These are phyloP conservation scores for Neolamprologus ventralis DNA, from an alignment of 2,113 vertebrate species.

Conservation along the genomic window DNA sequence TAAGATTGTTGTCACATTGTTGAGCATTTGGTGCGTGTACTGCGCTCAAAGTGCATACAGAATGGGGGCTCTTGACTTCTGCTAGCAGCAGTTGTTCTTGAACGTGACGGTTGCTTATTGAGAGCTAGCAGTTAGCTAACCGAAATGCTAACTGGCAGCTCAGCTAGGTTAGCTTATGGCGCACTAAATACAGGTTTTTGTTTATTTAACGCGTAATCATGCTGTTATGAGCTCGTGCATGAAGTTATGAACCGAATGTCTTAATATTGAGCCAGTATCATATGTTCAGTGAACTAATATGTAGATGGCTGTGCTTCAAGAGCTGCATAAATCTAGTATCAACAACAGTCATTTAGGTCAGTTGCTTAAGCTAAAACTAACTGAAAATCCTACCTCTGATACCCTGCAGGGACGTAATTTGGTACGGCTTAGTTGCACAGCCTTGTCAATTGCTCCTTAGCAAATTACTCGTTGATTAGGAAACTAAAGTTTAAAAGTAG, in stretches of 20 bases:
- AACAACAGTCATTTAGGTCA: neutral
- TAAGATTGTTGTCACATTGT: conserved; percentile 21
- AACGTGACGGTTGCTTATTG: neutral
- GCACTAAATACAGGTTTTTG: neutral
- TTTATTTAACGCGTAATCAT: neutral
- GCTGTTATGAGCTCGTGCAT: neutral
- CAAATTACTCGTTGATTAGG: neutral
- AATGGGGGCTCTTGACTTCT: neutral
- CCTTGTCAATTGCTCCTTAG: neutral
- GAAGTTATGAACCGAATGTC: neutral
- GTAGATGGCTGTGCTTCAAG: neutral
- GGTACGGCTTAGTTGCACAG: neutral
- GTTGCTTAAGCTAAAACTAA: neutral
- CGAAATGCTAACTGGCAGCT: conserved; percentile 30
- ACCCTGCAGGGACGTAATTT: neutral
- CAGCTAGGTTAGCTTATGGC: neutral
- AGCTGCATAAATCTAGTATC: neutral
- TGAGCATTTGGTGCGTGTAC: neutral
- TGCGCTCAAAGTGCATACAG: neutral
- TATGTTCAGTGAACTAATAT: neutral
- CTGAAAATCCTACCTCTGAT: neutral
- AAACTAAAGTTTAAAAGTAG: neutral
- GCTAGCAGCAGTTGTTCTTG: neutral
- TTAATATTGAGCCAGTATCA: neutral
- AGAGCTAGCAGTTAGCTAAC: conserved; percentile 10